phyloP scores from a whole-genome alignment of 2,113 vertebrate genomes.

The Callaeas wilsoni region DNA sequence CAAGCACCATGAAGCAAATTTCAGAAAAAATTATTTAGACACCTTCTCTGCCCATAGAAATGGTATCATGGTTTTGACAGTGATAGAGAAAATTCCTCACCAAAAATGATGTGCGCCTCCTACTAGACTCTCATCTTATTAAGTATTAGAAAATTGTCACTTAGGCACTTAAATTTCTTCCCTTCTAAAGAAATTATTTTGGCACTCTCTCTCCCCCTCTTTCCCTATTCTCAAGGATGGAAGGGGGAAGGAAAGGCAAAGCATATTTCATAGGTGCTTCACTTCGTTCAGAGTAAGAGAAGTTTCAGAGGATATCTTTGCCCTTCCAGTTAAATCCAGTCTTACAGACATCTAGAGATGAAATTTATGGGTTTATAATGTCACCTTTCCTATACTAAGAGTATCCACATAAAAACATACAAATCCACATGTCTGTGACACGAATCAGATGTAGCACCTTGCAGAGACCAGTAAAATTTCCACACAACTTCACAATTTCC shows the following conservation, averaged over 20 bases:
- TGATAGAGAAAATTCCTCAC: not conserved
- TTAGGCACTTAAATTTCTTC: not conserved
- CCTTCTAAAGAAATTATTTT: not conserved
- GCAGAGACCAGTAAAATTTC: not conserved
- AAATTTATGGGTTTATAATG: not conserved
- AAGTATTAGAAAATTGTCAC: not conserved
- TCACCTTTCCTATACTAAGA: not conserved
- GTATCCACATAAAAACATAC: not conserved
- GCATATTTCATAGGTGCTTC: not conserved
- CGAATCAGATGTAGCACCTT: not conserved
- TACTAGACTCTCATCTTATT: not conserved
- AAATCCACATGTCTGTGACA: not conserved
- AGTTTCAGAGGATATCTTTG: not conserved
- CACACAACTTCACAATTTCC: not conserved
- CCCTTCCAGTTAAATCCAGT: not conserved
- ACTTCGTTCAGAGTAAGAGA: not conserved
- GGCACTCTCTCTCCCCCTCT: not conserved
- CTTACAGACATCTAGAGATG: not conserved
- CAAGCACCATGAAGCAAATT: not conserved
- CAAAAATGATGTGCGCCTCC: rapidly evolving
- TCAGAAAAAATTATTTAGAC: not conserved
- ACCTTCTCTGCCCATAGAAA: not conserved
- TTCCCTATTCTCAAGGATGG: not conserved
- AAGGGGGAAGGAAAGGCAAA: not conserved
- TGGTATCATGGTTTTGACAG: not conserved